Base-by-base conservation (phyloP, 2,888 invertebrate species). In the Chamaedrilus cognettii region DNA sequence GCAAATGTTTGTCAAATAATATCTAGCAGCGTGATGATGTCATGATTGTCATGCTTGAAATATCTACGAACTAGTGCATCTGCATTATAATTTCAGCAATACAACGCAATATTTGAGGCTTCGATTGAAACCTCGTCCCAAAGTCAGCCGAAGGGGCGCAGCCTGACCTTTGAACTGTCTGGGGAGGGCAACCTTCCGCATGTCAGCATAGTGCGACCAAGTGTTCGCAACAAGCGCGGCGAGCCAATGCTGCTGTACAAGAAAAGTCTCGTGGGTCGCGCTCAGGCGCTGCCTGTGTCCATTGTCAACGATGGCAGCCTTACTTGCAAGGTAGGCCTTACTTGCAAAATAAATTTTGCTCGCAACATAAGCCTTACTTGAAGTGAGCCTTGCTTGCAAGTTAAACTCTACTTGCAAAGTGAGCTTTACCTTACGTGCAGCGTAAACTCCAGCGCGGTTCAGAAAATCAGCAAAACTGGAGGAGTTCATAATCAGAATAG, bases 131-230 rank as follows among this genome's bases (percentile, higher is more conserved):
- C 79, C 2, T 67, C 77, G 11, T 69, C 79, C 7, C 76, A 75
- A 32, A 80, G 77, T 66, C 80, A 80, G 71, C 76, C 77, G 30
- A 78, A 78, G 62, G 79, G 79, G n/a, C 77, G 76, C 64, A 77
- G 77, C 26, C 75, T 84, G 60, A 75, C 73, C 19, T 84, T 84
- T 76, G 83, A 84, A 69, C 69, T 84, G 31, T 70, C 75, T 3
- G 84, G 84, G 11, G 84, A 84, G 55, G 84, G 84, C 19, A 83
- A 83, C 71, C 75, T 84, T 55, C 84, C 84, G 1, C 72, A 82
- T 26, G 78, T 84, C 59, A 75, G 74, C 28, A 77, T 84, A 5
- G 64, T 71, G 35, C 80, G 80, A 67, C 84, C 84, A 7, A 75
- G 76, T 5, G 75, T 81, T 1, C 75, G 82, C 55, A 83, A 83